Percentiles rank a stretch among this genome's conserved stretches.
Conservation (phyloP, 2,888 invertebrate genomes). For the Chrysodeixis includens region DNA sequence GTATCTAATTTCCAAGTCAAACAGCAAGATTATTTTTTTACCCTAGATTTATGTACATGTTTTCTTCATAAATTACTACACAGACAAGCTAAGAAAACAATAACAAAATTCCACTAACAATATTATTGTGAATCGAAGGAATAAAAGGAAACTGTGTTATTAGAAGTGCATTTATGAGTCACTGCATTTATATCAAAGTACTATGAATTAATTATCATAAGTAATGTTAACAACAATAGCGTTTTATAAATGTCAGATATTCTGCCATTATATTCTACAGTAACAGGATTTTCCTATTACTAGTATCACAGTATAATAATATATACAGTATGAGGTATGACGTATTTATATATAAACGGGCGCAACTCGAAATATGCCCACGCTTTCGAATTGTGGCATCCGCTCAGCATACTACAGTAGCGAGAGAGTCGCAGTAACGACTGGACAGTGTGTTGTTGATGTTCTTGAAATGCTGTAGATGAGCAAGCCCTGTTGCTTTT, state of each 20-base stretch:
- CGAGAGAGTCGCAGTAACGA: too few species aligned
- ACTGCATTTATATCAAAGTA: conserved; percentile 41
- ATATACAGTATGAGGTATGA: too few species aligned
- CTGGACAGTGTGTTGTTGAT: too few species aligned
- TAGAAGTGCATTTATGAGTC: conserved; percentile 36
- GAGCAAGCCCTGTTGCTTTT: too few species aligned
- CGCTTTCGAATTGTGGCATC: too few species aligned
- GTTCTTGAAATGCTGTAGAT: too few species aligned
- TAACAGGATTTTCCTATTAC: neutral
- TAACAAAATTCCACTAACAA: neutral
- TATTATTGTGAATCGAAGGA: neutral
- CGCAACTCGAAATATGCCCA: too few species aligned
- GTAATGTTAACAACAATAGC: conserved; percentile 7
- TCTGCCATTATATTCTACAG: neutral
- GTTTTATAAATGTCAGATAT: conserved; percentile 3
- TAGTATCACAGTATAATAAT: neutral
- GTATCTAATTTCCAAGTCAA: too few species aligned
- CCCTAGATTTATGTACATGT: too few species aligned
- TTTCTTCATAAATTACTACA: neutral
- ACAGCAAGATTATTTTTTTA: too few species aligned
- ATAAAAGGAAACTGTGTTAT: conserved; percentile 12
- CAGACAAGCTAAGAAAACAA: neutral
- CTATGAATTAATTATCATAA: conserved; percentile 30
- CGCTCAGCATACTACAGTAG: too few species aligned
- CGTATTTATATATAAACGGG: too few species aligned